Percentiles rank a stretch among this genome's conserved stretches.
Conservation (phyloP, 2,888 invertebrate genomes). For the Prosapia bicincta region DNA sequence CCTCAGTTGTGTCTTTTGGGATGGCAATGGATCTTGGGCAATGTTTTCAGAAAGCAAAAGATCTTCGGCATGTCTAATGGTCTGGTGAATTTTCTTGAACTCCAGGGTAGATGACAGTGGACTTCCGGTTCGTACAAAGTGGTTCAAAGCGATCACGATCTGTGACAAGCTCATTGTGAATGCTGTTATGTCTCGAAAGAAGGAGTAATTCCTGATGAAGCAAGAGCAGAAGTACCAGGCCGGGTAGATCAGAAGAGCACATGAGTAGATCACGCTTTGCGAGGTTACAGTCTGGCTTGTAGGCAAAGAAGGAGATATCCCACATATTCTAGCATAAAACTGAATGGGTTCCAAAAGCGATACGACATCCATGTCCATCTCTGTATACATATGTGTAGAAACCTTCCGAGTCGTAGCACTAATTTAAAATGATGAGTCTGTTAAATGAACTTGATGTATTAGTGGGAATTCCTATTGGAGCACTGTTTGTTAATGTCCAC, state of each 20-base stretch:
- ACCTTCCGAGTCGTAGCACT: not conserved
- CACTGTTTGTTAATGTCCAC: not conserved
- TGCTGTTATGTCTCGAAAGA: not conserved
- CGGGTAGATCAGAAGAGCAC: not conserved
- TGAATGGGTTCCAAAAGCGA: not conserved
- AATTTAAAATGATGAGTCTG: not conserved
- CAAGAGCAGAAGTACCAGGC: not conserved
- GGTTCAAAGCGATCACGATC: not conserved
- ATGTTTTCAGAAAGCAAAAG: not conserved
- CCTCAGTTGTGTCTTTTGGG: not conserved
- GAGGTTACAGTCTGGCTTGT: not conserved
- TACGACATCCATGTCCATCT: not conserved
- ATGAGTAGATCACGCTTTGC: not conserved
- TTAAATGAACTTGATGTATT: no score
- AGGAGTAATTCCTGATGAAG: not conserved
- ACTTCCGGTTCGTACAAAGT: not conserved
- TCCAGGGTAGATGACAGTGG: not conserved
- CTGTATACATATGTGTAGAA: no score
- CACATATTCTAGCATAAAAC: not conserved
- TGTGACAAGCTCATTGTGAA: not conserved
- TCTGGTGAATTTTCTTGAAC: not conserved
- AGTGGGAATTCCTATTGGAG: not conserved
- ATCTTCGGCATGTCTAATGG: not conserved
- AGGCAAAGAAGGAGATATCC: not conserved
- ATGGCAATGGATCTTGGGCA: not conserved